Base-by-base conservation (phyloP, 2,888 invertebrate genomes). In the Drosophila fungiperda region DNA sequence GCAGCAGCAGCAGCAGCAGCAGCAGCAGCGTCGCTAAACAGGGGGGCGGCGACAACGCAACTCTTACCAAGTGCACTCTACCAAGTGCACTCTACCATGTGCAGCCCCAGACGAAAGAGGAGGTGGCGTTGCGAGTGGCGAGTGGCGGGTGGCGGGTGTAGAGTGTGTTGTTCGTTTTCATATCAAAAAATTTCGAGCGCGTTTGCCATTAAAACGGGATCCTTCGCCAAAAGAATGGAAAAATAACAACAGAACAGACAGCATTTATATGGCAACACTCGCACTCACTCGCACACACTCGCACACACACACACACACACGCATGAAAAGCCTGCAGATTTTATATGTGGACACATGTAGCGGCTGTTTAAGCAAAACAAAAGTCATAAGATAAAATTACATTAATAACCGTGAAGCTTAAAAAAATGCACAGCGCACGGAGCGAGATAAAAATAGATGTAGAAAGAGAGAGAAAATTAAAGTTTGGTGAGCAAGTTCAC, bases 331-430 rank as follows among this genome's bases (percentile, higher is more conserved):
- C 64, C 53, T 52, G 45, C 17, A 66, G 75, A 68, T 60, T 73
- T 78, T 61, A 68, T 72, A 55, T 64, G 57, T 54, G 80, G 76
- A 75, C 82, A 87, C 89, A 82, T 82, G 79, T 79, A 61, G 68
- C 42, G 58, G 64, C 73, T 80, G 86, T 87, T 85, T 82, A 80
- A 75, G 86, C 75, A 76, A 78, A 79, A 86, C 89, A 87, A 89
- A 90, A 87, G 88, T 78, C 76, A 89, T 72, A 62, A 90, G 85
- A 90, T 89, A 90, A 87, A 89, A 90, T 87, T 85, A 87, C 83
- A 90, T 89, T 86, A 90, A 86, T 90, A 90, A 89, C 74, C 73
- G 86, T 70, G 68, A 49, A 62, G 52, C 20, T 15, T 20, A 20
- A 45, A 20, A 45, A 45, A 50, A 32, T 42, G 35, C 3, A 48